Evolutionary conservation across 2,113 vertebrate species (phyloP).

Genomic region (Silurus asotus): DNA sequence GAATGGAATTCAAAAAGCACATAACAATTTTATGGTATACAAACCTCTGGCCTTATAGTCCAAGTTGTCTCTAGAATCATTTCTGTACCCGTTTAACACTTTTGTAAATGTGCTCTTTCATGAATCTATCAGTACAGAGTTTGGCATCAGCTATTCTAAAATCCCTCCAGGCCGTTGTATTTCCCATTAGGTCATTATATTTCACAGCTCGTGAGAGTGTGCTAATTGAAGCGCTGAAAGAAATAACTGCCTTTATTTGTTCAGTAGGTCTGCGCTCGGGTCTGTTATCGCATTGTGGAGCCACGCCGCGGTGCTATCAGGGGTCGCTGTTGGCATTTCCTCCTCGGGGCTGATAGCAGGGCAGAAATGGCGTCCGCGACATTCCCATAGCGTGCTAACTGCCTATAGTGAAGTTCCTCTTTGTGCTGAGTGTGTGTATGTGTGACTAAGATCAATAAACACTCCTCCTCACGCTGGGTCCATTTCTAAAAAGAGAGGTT

Average conservation of each 20-base stretch:
- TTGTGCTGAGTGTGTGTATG: conserved; percentile 66
- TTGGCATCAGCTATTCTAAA: not conserved
- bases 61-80: not conserved
- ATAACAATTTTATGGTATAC: too few relatives aligned
- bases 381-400: conserved; percentile 78
- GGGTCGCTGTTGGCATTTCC: conserved; percentile 16
- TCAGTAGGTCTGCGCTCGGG: not conserved
- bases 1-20: too few relatives aligned
- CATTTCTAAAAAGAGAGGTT: conserved; percentile 65
- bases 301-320: conserved; percentile 5
- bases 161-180: not conserved
- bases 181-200: conserved; percentile 1
- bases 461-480: conserved; percentile 63
- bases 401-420: conserved; percentile 74
- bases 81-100: not conserved
- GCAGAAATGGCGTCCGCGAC: conserved; percentile 48
- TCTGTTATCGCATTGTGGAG: conserved; percentile 1
- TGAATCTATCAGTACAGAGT: conserved; percentile 13
- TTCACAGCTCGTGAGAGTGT: not conserved
- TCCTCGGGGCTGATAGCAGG: conserved; percentile 37
- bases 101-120: not conserved
- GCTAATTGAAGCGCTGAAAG: conserved; percentile 7
- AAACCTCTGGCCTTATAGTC: not conserved
- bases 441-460: conserved; percentile 87
- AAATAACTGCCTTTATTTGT: conserved; percentile 13